A percentile compares a stretch with the other conserved stretches of the same genome.
Conservation (phyloP, 2,113 vertebrate genomes). For the Phoxinus phoxinus region DNA sequence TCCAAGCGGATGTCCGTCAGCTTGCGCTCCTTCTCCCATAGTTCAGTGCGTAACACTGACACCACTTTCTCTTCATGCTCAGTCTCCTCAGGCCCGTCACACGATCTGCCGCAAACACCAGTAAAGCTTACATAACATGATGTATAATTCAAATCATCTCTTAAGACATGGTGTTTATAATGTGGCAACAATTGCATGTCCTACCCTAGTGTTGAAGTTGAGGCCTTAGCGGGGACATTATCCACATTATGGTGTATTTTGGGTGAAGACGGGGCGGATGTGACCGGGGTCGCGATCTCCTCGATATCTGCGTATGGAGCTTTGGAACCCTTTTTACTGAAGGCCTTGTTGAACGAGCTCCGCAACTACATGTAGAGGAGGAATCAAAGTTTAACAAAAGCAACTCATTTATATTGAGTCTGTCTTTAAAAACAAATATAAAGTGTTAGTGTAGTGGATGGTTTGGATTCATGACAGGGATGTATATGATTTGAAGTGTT, state of each 20-base stretch:
- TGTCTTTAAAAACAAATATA: not conserved
- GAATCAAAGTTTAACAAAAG: not conserved
- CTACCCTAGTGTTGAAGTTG: constrained; percentile 80
- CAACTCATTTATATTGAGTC: not conserved
- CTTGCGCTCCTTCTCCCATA: constrained; percentile 98
- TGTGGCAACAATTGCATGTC: not conserved
- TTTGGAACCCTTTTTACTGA: constrained; percentile 96
- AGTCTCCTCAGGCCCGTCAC: constrained; percentile 63
- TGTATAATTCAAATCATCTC: not conserved
- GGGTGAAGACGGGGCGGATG: constrained; percentile 93
- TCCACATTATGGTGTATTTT: constrained; percentile 81
- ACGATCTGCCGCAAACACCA: constrained; percentile 54
- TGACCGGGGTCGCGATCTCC: constrained; percentile 93
- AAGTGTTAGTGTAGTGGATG: not conserved
- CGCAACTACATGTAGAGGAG: constrained; percentile 79
- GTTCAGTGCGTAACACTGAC: constrained; percentile 88
- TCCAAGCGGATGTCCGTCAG: constrained; percentile 95
- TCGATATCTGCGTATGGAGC: constrained; percentile 94
- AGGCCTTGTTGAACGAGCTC: constrained; percentile 98
- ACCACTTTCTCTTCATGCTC: constrained; percentile 91
- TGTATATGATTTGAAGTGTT: not conserved
- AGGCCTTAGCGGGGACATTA: constrained; percentile 78
- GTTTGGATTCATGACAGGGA: not conserved
- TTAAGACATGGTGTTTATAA: no score
- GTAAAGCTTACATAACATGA: no score